Percentiles rank a stretch among this genome's conserved stretches.
Conservation (phyloP, 2,888 invertebrate genomes). For the Prosapia bicincta region DNA sequence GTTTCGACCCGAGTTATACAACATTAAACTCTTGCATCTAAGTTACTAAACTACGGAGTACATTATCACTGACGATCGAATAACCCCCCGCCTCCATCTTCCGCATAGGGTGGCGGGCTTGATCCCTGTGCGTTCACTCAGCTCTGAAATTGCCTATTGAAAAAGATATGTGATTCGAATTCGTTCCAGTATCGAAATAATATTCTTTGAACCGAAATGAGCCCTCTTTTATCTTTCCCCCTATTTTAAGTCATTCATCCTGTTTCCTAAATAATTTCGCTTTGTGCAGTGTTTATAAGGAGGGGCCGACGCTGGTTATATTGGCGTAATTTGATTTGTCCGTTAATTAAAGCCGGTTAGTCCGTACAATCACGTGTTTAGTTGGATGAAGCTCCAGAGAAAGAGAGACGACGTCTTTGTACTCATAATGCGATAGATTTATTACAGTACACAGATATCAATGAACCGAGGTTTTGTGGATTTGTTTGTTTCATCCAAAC, state of each 20-base stretch:
- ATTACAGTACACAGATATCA: too few relatives aligned
- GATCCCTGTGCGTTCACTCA: conserved; percentile 1
- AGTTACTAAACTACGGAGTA: too few relatives aligned
- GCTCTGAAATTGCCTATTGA: conserved; percentile 2
- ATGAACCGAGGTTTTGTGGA: too few relatives aligned
- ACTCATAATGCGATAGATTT: too few relatives aligned
- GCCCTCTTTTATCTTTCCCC: conserved; percentile 1
- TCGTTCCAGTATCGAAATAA: conserved; percentile 2
- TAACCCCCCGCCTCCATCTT: background rate
- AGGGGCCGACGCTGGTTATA: background rate
- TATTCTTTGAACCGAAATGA: conserved; percentile 2
- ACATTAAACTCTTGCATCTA: too few relatives aligned
- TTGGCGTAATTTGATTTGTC: background rate
- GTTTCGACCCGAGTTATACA: too few relatives aligned
- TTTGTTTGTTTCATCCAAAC: too few relatives aligned
- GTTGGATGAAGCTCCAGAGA: too few relatives aligned
- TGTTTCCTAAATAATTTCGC: background rate
- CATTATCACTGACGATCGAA: too few relatives aligned
- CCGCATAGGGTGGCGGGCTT: background rate
- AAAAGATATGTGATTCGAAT: conserved; percentile 2
- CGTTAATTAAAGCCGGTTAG: background rate
- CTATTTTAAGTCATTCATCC: background rate
- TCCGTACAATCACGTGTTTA: background rate
- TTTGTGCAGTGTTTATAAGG: background rate
- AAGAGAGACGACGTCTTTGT: too few relatives aligned